Percentiles rank a stretch among this genome's conserved stretches.
Conservation (phyloP, 2,113 vertebrate species). For the Odocoileus hemionus region DNA sequence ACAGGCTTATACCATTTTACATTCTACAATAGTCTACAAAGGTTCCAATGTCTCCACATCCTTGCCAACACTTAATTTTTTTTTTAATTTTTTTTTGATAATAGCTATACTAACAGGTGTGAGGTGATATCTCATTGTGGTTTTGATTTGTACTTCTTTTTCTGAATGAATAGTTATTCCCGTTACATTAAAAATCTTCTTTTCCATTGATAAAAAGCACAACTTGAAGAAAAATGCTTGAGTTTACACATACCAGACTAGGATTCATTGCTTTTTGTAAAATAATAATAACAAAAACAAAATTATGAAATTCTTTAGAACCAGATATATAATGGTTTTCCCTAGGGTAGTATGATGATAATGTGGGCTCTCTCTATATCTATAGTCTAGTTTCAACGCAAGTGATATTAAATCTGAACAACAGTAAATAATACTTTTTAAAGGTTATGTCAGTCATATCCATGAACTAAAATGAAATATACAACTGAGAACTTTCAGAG, state of each 20-base stretch:
- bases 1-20: not conserved
- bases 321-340: not conserved
- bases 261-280: not conserved
- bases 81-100: not conserved
- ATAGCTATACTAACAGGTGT: not conserved
- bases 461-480: constrained; percentile 26
- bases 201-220: not conserved
- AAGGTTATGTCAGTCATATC: constrained; percentile 36
- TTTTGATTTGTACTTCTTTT: not conserved
- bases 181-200: not conserved
- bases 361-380: not conserved
- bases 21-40: not conserved
- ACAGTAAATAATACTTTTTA: constrained; percentile 31
- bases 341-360: not conserved
- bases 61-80: not conserved
- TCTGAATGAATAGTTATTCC: not conserved
- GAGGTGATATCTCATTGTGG: not conserved
- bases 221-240: not conserved
- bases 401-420: constrained; percentile 21
- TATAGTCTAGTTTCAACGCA: constrained; percentile 12
- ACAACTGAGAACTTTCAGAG: constrained; percentile 1
- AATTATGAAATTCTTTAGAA: not conserved
- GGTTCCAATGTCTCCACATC: not conserved
- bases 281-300: not conserved
- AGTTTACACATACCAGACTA: not conserved